A percentile compares a stretch with the other conserved stretches of the same genome.
Conservation (phyloP, 2,113 vertebrate genomes). For the Microtus montanus region DNA sequence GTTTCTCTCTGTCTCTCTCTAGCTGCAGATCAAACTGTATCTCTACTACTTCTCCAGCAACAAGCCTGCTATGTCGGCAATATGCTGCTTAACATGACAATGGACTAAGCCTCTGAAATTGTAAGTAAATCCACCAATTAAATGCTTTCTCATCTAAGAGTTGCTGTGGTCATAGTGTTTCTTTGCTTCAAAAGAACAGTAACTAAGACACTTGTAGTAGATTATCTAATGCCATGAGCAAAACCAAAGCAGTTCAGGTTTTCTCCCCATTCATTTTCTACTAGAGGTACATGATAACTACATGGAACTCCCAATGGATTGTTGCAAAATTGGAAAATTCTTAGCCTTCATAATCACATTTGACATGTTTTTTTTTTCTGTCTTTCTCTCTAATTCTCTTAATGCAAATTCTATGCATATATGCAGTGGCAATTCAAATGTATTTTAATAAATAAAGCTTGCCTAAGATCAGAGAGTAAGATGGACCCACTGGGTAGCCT, state of each 20-base stretch:
- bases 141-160: too few species aligned
- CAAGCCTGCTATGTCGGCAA: neutral
- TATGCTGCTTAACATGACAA: too few species aligned
- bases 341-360: neutral
- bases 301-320: neutral
- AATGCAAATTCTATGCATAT: neutral
- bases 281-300: neutral
- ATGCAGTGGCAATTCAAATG: too few species aligned
- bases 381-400: neutral
- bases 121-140: too few species aligned
- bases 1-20: neutral
- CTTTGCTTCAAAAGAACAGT: neutral
- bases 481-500: too few species aligned
- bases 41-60: neutral
- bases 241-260: neutral
- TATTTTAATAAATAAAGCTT: too few species aligned
- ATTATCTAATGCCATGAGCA: neutral
- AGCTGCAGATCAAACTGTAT: neutral
- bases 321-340: neutral
- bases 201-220: neutral
- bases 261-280: neutral
- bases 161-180: too few species aligned
- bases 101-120: too few species aligned
- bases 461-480: too few species aligned
- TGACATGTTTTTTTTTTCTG: neutral